Evolutionary conservation across 2,888 invertebrate genomes (phyloP), one percentile per base, ranked within the genome.

Genomic region (Ypsolopha scabrella): DNA sequence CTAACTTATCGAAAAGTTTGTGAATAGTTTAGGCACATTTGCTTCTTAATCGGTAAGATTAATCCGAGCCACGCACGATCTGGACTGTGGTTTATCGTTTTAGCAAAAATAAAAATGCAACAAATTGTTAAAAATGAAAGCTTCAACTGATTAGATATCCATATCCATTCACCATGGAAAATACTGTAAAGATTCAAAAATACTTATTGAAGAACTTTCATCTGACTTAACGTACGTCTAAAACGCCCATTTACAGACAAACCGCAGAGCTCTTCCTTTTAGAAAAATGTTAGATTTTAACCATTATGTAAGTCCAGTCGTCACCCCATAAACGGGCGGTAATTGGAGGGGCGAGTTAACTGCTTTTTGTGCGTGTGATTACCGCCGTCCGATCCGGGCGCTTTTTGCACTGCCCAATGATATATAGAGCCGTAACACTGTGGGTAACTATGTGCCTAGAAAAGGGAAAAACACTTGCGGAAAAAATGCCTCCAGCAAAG

Each of bases 301-400:
- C 70, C 70, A 74, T 74, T 70, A 71, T 78, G 78, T 75, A 71
- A 72, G 73, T 72, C 75, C 75, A 76, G 78, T 79, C 70, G 41
- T 67, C 62, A 60, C 55, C 60, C 85, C 81, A 68, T 82, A 85
- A 77, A 79, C 76, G 83, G 85, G 64, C 68, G 66, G 76, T 85
- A 83, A 85, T 85, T 81, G 81, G 75, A 72, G 76, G 70, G 67
- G 74, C 72, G 68, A 73, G 76, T 70, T 67, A 55, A 58, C 63
- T 60, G 52, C 68, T 81, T 85, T 80, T 82, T 82, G 74, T 68
- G 48, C 57, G 65, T 57, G 67, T 75, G 73, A 78, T 80, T 80
- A 76, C 78, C 73, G 78, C 71, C 67, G 70, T 62, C 66, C 64
- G 65, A 71, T 73, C 72, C 71, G 70, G 77, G 75, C 75, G 67